These are phyloP conservation scores for Triplophysa yarkandensis DNA, from an alignment of 2,797 vertebrate genomes.

Conservation along the genomic window DNA sequence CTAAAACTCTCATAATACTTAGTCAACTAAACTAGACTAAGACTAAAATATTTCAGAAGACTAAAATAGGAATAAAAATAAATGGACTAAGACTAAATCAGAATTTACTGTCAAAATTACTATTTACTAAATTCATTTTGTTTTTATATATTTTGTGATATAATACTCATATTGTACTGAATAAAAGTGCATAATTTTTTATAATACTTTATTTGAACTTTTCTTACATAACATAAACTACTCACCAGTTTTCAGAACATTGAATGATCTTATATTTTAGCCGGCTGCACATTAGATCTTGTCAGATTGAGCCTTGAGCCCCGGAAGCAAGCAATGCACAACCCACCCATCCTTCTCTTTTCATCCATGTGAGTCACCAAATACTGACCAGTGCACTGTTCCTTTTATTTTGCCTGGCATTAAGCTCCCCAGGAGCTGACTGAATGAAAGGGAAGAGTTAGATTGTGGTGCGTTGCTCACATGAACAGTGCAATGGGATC, in stretches of 20 bases:
- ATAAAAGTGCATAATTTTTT: background rate
- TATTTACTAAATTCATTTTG: too few species aligned
- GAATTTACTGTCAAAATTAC: too few species aligned
- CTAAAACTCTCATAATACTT: too few species aligned
- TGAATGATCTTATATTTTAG: background rate
- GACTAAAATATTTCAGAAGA: too few species aligned
- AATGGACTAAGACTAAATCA: too few species aligned
- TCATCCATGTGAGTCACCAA: conserved; percentile 38
- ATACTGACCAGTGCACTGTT: conserved; percentile 42
- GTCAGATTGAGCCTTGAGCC: background rate
- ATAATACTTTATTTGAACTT: conserved; percentile 7
- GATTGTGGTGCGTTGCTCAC: conserved; percentile 49
- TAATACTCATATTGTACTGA: background rate
- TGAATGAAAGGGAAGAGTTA: conserved; percentile 44
- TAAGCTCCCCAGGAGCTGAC: conserved; percentile 41
- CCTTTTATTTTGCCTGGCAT: conserved; percentile 45
- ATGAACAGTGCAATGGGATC: conserved; percentile 47
- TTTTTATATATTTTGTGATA: too few species aligned
- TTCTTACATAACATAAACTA: background rate
- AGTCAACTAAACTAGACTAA: too few species aligned
- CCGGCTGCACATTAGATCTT: background rate
- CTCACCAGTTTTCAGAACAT: background rate
- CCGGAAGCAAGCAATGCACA: background rate
- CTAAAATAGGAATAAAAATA: too few species aligned
- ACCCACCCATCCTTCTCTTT: conserved; percentile 18